Evolutionary conservation across 2,888 invertebrate species (phyloP).

Genomic region (Cabera pusaria): DNA sequence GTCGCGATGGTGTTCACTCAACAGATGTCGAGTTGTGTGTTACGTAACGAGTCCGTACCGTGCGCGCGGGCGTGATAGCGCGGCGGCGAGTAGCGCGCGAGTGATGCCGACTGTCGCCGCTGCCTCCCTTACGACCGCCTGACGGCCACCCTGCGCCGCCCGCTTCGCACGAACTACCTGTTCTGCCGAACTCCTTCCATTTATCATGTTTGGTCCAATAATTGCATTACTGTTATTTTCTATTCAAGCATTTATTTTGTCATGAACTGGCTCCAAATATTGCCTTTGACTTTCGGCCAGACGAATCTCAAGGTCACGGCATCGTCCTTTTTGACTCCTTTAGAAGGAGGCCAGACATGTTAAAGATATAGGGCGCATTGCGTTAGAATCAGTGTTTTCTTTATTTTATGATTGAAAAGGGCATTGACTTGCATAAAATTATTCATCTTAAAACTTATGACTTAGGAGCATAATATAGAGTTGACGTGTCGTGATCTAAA

Average conservation of each 20-base stretch:
- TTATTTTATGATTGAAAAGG: constrained; percentile 1
- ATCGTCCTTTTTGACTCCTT: constrained; percentile 48
- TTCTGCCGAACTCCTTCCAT: constrained; percentile 27
- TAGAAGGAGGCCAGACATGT: constrained; percentile 41
- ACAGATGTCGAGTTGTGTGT: constrained; percentile 70
- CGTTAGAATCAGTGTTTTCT: constrained; percentile 38
- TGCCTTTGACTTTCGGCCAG: constrained; percentile 4
- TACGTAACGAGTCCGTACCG: constrained; percentile 69
- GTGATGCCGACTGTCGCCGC: constrained; percentile 40
- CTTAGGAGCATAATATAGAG: constrained; percentile 1
- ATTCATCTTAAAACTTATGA: constrained; percentile 4
- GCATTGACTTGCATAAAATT: constrained; percentile 8
- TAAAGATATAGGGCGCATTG: constrained; percentile 53
- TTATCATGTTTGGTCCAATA: constrained; percentile 42
- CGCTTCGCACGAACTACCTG: constrained; percentile 32
- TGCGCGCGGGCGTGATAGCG: constrained; percentile 56
- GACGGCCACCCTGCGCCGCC: constrained; percentile 28
- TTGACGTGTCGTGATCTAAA: not conserved
- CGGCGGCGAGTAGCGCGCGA: constrained; percentile 69
- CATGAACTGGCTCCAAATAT: constrained; percentile 27
- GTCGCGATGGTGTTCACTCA: constrained; percentile 64
- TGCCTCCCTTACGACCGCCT: constrained; percentile 35
- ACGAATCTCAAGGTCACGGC: constrained; percentile 48
- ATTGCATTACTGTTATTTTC: constrained; percentile 26
- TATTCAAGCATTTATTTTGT: constrained; percentile 23